Conservation (phyloP, 64 coral and sea anemone genomes). For the Orbicella faveolata region DNA sequence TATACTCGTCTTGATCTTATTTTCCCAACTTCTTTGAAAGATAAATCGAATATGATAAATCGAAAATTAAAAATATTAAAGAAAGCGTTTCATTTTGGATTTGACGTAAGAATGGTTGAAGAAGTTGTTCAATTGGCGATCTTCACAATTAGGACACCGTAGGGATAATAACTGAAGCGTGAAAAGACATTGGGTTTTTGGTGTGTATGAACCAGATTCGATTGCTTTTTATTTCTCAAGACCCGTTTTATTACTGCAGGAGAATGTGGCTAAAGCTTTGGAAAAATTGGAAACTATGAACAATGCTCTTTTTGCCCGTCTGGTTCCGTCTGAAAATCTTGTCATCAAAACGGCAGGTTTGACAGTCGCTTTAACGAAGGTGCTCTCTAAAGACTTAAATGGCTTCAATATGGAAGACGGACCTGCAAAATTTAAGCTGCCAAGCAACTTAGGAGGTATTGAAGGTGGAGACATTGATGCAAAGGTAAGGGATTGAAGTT, state of each 20-base stretch:
- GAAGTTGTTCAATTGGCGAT: no score
- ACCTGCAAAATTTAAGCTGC: constrained; percentile 11
- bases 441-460: background rate
- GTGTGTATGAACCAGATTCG: background rate
- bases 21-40: no score
- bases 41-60: no score
- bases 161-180: no score
- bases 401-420: constrained; percentile 27
- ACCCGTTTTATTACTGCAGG: background rate
- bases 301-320: background rate
- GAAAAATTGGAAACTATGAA: constrained; percentile 4
- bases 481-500: background rate
- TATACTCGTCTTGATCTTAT: no score
- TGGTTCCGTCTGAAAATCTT: constrained; percentile 2
- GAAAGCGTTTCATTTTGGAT: no score
- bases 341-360: background rate
- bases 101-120: no score
- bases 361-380: background rate
- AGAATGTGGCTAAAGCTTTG: background rate
- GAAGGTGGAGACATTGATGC: background rate
- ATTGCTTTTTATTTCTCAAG: no score
- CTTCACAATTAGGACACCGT: no score
- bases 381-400: background rate
- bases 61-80: no score
- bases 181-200: background rate